phyloP scores from a whole-genome alignment of 2,113 vertebrate species.

The Pithys albifrons region DNA sequence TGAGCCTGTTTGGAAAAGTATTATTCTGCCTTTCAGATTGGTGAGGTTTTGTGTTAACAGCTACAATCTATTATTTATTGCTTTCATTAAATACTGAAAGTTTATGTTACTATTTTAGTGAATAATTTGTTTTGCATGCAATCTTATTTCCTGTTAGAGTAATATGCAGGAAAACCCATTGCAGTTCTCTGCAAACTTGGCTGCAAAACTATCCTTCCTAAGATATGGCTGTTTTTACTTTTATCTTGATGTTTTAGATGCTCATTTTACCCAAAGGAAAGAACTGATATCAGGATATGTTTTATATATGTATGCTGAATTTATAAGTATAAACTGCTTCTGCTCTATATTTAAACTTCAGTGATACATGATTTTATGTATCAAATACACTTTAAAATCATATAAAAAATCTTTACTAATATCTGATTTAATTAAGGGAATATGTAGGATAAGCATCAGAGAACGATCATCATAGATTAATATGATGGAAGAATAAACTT shows the following conservation, averaged over 20 bases:
- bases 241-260: neutral
- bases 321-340: neutral
- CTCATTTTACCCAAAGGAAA: neutral
- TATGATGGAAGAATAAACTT: neutral
- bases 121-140: slow-evolving; percentile 2
- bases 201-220: neutral
- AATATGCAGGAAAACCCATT: neutral
- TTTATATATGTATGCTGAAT: neutral
- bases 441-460: neutral
- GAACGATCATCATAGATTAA: neutral
- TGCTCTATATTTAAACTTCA: neutral
- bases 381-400: neutral
- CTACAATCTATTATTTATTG: neutral
- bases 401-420: neutral
- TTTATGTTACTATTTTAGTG: neutral
- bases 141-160: neutral
- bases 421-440: neutral
- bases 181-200: neutral
- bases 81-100: slow-evolving; percentile 10
- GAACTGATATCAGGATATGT: fast-evolving
- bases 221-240: neutral
- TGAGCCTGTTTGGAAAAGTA: neutral
- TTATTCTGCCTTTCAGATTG: neutral
- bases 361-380: neutral
- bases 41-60: neutral